phyloP scores from a whole-genome alignment of 2,113 vertebrate species.

The Microcebus jonahi region DNA sequence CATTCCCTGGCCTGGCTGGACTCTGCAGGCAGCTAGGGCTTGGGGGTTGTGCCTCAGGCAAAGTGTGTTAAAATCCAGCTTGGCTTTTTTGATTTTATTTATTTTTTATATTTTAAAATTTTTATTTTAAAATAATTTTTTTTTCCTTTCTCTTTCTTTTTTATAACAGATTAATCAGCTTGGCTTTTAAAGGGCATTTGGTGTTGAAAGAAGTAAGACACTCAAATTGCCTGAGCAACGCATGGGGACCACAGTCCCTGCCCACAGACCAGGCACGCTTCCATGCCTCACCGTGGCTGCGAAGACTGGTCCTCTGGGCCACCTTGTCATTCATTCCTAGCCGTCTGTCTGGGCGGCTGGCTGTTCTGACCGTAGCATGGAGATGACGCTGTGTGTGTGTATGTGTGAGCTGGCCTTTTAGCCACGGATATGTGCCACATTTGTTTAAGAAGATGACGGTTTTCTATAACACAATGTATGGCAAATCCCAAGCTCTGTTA shows the following conservation, averaged over 20 bases:
- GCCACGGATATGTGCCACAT: background rate
- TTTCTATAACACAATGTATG: background rate
- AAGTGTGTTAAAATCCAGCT: background rate
- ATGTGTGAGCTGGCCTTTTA: background rate
- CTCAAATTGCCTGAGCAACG: background rate
- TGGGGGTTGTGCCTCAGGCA: background rate
- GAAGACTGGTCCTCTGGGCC: background rate
- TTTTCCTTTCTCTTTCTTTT: too few species aligned
- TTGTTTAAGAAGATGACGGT: background rate
- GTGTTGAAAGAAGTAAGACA: background rate
- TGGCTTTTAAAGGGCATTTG: background rate
- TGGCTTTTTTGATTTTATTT: background rate
- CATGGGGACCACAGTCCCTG: background rate
- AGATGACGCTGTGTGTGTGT: background rate
- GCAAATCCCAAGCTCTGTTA: background rate
- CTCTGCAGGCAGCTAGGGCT: background rate
- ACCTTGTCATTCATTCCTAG: background rate
- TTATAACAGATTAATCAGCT: too few species aligned
- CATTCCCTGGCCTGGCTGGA: background rate
- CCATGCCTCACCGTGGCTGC: background rate
- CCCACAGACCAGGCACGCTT: background rate
- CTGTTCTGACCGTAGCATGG: background rate
- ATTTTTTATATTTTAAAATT: too few species aligned
- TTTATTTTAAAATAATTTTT: too few species aligned
- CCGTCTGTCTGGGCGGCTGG: accelerated